Evolutionary conservation across 2,797 vertebrate genomes (phyloP).

Genomic region (Taenioides sp.): DNA sequence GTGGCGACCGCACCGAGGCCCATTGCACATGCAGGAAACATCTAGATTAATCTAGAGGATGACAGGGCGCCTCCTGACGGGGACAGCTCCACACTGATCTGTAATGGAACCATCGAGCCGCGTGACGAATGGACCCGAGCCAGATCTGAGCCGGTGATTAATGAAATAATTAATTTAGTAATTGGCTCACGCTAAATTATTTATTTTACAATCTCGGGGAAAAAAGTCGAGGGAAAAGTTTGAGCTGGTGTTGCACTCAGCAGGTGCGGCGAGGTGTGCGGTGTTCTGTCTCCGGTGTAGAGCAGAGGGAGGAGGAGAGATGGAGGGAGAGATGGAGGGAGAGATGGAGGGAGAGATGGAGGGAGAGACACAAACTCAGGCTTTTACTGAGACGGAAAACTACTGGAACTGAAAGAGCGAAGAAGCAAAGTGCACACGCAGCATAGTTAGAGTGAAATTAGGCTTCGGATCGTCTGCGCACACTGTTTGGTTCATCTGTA

Average conservation of each 20-base stretch:
- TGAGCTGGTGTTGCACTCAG: slow-evolving; percentile 50
- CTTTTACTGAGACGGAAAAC: background rate
- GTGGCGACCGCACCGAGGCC: slow-evolving; percentile 44
- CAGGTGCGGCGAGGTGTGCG: slow-evolving; percentile 33
- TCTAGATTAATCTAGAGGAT: slow-evolving; percentile 85
- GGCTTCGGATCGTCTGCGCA: background rate
- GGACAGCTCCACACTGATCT: slow-evolving; percentile 78
- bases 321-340: too few relatives aligned
- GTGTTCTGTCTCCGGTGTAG: slow-evolving; percentile 19
- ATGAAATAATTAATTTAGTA: slow-evolving; percentile 77
- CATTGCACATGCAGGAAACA: slow-evolving; percentile 72
- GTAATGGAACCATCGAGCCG: slow-evolving; percentile 78
- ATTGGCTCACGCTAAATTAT: slow-evolving; percentile 69
- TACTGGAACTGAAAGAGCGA: background rate
- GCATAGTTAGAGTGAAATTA: background rate
- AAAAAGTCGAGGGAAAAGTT: slow-evolving; percentile 50
- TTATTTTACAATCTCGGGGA: slow-evolving; percentile 60
- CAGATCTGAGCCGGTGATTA: slow-evolving; percentile 73
- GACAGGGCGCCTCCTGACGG: slow-evolving; percentile 73
- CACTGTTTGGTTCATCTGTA: too few relatives aligned
- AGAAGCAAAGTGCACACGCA: background rate
- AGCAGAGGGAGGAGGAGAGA: background rate
- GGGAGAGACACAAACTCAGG: background rate
- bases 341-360: background rate
- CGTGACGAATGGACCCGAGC: slow-evolving; percentile 70